phyloP scores from a whole-genome alignment of 37 sponge, comb jelly and placozoan genomes.

The Beroe forskalii region DNA sequence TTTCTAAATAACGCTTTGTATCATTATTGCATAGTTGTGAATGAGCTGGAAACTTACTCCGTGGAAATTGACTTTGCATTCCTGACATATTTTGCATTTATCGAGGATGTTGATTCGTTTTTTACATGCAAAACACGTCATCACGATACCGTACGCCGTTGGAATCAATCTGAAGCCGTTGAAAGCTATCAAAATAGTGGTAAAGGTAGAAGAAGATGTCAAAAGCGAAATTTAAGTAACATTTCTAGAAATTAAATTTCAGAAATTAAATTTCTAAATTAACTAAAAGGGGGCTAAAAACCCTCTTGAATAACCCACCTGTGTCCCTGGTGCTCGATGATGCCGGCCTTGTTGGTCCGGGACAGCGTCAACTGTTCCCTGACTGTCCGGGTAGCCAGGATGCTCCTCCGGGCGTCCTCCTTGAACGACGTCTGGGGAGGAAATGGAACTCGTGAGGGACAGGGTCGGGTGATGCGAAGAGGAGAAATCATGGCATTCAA shows the following conservation, averaged over 20 bases:
- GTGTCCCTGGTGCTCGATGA: slow-evolving; percentile 30
- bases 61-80: slow-evolving; percentile 33
- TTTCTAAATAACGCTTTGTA: too few relatives aligned
- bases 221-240: too few relatives aligned
- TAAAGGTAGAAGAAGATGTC: too few relatives aligned
- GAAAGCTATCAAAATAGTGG: too few relatives aligned
- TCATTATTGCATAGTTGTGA: too few relatives aligned
- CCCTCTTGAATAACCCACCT: background rate
- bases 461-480: too few relatives aligned
- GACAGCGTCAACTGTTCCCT: background rate
- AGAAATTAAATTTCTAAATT: too few relatives aligned
- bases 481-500: too few relatives aligned
- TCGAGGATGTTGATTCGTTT: slow-evolving; percentile 20
- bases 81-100: slow-evolving; percentile 16
- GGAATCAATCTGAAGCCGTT: background rate
- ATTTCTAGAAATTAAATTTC: too few relatives aligned
- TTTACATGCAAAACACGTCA: slow-evolving; percentile 15
- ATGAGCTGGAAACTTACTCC: too few relatives aligned
- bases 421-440: slow-evolving; percentile 8
- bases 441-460: too few relatives aligned
- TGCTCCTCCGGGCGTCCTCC: slow-evolving; percentile 25
- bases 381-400: background rate
- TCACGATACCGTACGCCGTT: slow-evolving; percentile 30
- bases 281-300: too few relatives aligned
- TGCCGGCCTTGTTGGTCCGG: slow-evolving; percentile 11